phyloP scores from a whole-genome alignment of 2,797 vertebrate genomes.

The Tragelaphus oryx region DNA sequence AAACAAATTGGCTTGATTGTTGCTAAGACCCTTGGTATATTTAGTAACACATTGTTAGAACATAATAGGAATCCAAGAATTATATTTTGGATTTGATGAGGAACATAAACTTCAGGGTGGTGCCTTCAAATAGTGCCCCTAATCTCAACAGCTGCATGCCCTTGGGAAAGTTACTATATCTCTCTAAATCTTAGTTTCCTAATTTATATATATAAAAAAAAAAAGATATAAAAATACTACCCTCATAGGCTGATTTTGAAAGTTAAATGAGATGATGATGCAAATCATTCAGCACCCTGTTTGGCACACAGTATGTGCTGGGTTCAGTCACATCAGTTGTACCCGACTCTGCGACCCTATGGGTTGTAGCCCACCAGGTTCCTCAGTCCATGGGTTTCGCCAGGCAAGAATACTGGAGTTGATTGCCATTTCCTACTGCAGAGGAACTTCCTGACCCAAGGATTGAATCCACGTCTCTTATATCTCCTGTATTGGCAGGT shows the following conservation, averaged over 20 bases:
- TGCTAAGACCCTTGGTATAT: neutral
- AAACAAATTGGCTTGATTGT: neutral
- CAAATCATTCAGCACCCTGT: neutral
- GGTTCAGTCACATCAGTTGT: neutral
- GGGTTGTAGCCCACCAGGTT: neutral
- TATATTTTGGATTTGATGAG: neutral
- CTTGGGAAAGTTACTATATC: neutral
- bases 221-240: neutral
- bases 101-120: neutral
- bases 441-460: neutral
- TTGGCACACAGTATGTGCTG: neutral
- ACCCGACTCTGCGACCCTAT: fast-evolving
- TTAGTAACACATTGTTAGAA: neutral
- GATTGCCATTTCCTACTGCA: neutral
- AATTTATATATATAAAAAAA: neutral
- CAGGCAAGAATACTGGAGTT: neutral
- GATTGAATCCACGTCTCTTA: neutral
- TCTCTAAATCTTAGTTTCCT: neutral
- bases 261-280: neutral
- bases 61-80: neutral
- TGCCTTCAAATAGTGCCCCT: neutral
- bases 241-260: neutral
- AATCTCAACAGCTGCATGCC: neutral
- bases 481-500: neutral
- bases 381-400: neutral